phyloP scores from a whole-genome alignment of 2,113 vertebrate species.

The Blennius ocellaris region DNA sequence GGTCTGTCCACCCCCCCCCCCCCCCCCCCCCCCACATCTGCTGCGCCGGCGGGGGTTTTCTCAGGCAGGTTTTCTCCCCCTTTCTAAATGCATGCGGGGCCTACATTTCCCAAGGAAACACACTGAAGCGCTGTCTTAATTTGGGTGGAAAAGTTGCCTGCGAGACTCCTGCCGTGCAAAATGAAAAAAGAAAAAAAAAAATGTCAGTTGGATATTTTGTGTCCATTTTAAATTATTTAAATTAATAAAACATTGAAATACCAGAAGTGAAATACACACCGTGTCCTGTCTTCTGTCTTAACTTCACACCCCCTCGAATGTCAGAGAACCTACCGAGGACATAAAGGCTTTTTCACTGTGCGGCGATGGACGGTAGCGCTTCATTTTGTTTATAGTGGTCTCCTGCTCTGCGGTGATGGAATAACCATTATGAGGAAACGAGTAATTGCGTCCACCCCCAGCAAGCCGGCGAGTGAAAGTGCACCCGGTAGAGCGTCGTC shows the following conservation, averaged over 20 bases:
- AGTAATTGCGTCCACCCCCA: conserved; percentile 71
- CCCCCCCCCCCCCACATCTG: conserved; percentile 28
- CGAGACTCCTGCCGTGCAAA: conserved; percentile 66
- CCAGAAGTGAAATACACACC: conserved; percentile 51
- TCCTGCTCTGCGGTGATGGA: conserved; percentile 54
- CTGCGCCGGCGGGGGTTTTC: conserved; percentile 55
- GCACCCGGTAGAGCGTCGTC: conserved; percentile 54
- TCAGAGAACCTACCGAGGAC: too few relatives aligned
- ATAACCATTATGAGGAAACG: conserved; percentile 56
- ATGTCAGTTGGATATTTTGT: conserved; percentile 75
- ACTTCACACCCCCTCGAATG: too few relatives aligned
- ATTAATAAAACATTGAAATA: conserved; percentile 81
- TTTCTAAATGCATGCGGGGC: conserved; percentile 61
- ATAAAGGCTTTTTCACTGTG: conserved; percentile 3
- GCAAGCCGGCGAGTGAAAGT: conserved; percentile 60
- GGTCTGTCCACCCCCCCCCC: too few relatives aligned
- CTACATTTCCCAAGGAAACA: conserved; percentile 78
- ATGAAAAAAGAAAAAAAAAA: conserved; percentile 3
- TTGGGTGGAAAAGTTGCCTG: conserved; percentile 67
- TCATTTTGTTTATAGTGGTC: conserved; percentile 56
- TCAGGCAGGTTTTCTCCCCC: conserved; percentile 62
- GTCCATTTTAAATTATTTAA: conserved; percentile 86
- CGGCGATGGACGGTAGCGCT: conserved; percentile 15
- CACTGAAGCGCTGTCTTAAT: conserved; percentile 64
- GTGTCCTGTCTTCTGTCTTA: conserved; percentile 22